Evolutionary conservation across 2,113 vertebrate genomes (phyloP).

Genomic region (Calypte anna): DNA sequence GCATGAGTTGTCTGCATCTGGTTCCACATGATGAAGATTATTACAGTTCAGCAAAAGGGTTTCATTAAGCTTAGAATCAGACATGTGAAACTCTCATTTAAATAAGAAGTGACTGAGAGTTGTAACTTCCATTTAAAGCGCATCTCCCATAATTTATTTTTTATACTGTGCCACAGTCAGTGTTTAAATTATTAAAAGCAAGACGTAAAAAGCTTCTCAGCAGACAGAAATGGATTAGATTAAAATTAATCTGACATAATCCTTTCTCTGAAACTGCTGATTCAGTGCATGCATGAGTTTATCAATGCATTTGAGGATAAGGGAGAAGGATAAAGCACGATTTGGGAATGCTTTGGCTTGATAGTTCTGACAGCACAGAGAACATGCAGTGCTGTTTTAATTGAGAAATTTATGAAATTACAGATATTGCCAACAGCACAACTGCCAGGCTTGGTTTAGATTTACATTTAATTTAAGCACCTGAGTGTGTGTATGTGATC

Average conservation of each 20-base stretch:
- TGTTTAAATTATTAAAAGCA: conserved; percentile 49
- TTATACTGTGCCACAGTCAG: conserved; percentile 24
- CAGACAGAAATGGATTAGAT: conserved; percentile 43
- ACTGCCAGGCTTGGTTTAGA: neutral
- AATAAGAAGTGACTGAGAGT: conserved; percentile 33
- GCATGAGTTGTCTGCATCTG: neutral
- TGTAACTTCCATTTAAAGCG: conserved; percentile 47
- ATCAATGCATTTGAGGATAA: conserved; percentile 3
- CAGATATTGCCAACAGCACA: neutral
- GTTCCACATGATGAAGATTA: neutral
- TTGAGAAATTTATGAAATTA: neutral
- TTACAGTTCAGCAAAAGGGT: neutral
- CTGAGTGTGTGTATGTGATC: neutral
- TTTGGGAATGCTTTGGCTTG: neutral
- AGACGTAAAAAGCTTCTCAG: conserved; percentile 38
- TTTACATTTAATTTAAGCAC: neutral
- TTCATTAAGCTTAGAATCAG: neutral
- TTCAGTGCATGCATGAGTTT: conserved; percentile 18
- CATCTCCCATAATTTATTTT: conserved; percentile 63
- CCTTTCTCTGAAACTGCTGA: conserved; percentile 43
- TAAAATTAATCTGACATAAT: conserved; percentile 60
- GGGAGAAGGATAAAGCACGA: neutral
- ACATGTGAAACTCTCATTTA: conserved; percentile 23
- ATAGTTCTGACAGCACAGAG: neutral
- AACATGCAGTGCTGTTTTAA: neutral